A percentile compares a stretch with the other conserved stretches of the same genome.
phyloP scores from a whole-genome alignment of 2,888 invertebrate species.

The Endomychus coccineus region DNA sequence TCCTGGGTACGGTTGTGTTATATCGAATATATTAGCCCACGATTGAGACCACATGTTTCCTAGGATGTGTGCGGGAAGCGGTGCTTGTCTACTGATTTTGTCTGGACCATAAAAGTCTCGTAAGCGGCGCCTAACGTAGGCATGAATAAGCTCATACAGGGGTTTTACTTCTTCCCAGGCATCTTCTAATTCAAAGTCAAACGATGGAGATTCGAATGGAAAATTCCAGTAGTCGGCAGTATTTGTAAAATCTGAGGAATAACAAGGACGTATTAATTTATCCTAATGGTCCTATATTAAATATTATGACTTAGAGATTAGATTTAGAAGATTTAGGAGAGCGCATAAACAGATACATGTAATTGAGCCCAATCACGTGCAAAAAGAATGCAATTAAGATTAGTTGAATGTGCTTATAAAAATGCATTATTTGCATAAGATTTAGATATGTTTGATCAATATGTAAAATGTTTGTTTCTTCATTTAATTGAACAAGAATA shows the following conservation, averaged over 20 bases:
- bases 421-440: no score
- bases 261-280: no score
- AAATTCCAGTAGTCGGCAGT: conserved; percentile 86
- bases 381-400: no score
- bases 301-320: not conserved
- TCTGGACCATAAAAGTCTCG: conserved; percentile 79
- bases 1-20: conserved; percentile 79
- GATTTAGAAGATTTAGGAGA: not conserved
- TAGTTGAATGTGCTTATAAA: no score
- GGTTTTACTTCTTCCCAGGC: conserved; percentile 81
- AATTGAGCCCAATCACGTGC: no score
- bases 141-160: conserved; percentile 79
- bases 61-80: conserved; percentile 76
- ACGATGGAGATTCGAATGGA: conserved; percentile 70
- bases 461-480: no score
- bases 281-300: no score
- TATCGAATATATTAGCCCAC: conserved; percentile 75
- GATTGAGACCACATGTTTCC: conserved; percentile 90
- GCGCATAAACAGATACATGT: no score
- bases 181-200: conserved; percentile 71
- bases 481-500: no score
- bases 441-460: no score
- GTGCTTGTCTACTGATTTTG: conserved; percentile 69
- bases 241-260: conserved; percentile 80
- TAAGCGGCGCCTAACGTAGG: conserved; percentile 79